Base-by-base conservation (phyloP, 2,888 invertebrate species). In the Teinopalpus imperialis region DNA sequence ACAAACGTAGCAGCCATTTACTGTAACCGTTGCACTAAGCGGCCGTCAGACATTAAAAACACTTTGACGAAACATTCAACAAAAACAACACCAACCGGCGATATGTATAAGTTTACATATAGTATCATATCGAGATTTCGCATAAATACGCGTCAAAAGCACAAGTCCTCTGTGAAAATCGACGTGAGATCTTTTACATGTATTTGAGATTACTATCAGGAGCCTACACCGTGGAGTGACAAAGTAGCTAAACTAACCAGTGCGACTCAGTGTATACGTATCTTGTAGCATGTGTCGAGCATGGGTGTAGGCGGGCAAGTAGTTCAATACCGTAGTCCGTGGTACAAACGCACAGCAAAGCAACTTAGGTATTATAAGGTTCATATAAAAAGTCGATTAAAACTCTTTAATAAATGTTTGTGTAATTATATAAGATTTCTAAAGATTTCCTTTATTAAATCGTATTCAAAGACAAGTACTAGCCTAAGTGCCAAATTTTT, bases 221-320 rank as follows among this genome's bases (percentile, higher is more conserved):
- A 7, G 35, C 35, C 21, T 3, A 13, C 24, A 8, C 24, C 35
- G 21, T 27, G 16, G 27, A 14, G 32, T 57, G 50, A 58, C 52
- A 53, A 60, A 53, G 54, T 55, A 56, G 54, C 53, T 52, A 49
- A 46, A 37, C 47, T 41, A 49, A 45, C 49, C 59, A 43, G 43
- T 51, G 54, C 34, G 55, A 51, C 53, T 50, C 50, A 54, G 57
- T 59, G 56, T 61, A 59, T 56, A 58, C 65, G 64, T 63, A 68
- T 64, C 63, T 55, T 53, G 52, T 48, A 16, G 35, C 32, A 20
- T 43, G 44, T 36, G 40, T 46, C 26, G 41, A 32, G 21, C 46
- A 31, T 31, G 24, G 16, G 29, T 27, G 46, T 47, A 23, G 46
- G 46, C 35, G 46, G 35, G 41, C 41, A 9, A 47, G 35, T 41